Evolutionary conservation across 92 coral and sea anemone species (phyloP), one percentile per base, ranked within the genome.

Genomic region (Metridium senile): DNA sequence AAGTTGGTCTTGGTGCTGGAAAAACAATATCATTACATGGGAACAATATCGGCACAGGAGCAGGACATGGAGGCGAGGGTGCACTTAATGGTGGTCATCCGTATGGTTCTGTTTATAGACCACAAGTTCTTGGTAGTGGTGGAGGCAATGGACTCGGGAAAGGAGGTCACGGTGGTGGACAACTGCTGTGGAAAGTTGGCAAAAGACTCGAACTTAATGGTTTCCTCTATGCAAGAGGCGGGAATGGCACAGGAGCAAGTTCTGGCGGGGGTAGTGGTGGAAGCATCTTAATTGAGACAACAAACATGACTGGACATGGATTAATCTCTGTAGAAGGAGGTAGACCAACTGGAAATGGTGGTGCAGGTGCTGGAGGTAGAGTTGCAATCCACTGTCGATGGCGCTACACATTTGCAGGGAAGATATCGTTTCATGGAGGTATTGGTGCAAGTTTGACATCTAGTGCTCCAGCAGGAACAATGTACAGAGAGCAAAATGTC

Each of bases 261-360:
- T 87, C 91, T 1, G 91, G 91, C 9, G 91, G 91, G 22, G 91
- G 91, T 16, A 87, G 91, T 28, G 91, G 91, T 16, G 91, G 91
- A 25, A 87, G 91, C 53, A 78, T 87, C 9, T 26, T 87, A 1
- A 82, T 87, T 26, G 83, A 82, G 35, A 77, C 88, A 11, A 87
- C 91, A 0, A 87, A 87, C 51, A 87, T 87, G 81, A 87, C 84
- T 13, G 91, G 91, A 11, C 91, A 87, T 34, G 91, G 91, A 11
- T 72, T 32, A 22, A 56, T 87, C 21, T 77, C 78, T 6, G 91
- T 87, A 32, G 74, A 72, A 13, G 91, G 91, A 27, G 91, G 91
- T 32, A 43, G 46, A 32, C 74, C 84, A 0, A 49, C 54, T 17
- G 91, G 91, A 22, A 9, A 22, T 19, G 91, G 91, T 2, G 91